Evolutionary conservation across 64 coral and sea anemone genomes (phyloP), one percentile per base, ranked within the genome.

Genomic region (Dendronephthya gigantea): DNA sequence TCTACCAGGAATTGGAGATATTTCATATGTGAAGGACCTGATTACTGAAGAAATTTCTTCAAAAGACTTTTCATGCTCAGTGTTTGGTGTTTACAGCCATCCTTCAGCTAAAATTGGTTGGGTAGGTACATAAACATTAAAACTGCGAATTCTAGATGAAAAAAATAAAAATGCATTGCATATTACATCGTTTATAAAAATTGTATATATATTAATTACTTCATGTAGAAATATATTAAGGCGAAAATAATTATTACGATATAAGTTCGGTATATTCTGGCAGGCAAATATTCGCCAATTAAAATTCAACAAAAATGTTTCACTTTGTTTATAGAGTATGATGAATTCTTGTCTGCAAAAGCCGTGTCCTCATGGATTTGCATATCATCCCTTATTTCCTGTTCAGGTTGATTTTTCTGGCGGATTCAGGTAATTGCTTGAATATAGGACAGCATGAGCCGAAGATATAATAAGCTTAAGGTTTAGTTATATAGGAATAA

Each of bases 11-110:
- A 79, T 79, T 35, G 72, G 72, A 39, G 72, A 79, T 33, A 79
- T 79, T 79, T 79, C 72, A 12, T 79, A 33, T 33, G 72, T 79
- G 72, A 79, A 79, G 36, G 32, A 79, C 36, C 37, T 79, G 72
- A 34, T 79, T 10, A 79, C 4, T 36, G 36, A 79, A 34, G 36
- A 39, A 79, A 79, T 79, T 39, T 3, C 29, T 39, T 36, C 72
- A 7, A 79, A 34, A 1, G 36, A 79, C 7, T 79, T 79, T 79
- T 39, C 32, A 15, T 79, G 72, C 22, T 79, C 72, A 17, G 36
- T 36, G 72, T 79, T 79, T 79, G 72, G 72, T 34, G 29, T 79
- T 79, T 34, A 39, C 8, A 15, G 29, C 37, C 72, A 29, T 39
- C 72, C 72, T 28, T 15, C 36, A 4, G 36, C 36, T 16, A 79